A percentile compares a stretch with the other conserved stretches of the same genome.
Conservation (phyloP, 2,888 invertebrate species). For the Drosophila multiciliata region DNA sequence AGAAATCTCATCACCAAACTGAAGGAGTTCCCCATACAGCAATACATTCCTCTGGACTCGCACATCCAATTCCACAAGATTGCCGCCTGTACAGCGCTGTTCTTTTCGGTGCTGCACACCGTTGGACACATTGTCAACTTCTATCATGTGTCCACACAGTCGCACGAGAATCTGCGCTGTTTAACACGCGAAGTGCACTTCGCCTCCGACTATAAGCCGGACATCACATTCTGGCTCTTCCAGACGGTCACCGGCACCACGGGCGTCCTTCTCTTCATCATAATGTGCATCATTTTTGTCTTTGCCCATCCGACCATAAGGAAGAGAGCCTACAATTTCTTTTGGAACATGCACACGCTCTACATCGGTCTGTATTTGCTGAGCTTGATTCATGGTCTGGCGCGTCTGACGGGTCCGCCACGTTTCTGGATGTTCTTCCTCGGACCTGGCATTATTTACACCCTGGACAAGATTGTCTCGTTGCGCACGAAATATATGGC, state of each 20-base stretch:
- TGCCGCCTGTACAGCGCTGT: slow-evolving; percentile 96
- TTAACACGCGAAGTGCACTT: slow-evolving; percentile 97
- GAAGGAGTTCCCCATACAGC: slow-evolving; percentile 96
- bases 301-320: slow-evolving; percentile 97
- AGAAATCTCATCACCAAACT: slow-evolving; percentile 95
- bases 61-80: slow-evolving; percentile 99
- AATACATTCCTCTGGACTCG: slow-evolving; percentile 96
- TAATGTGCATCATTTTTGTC: slow-evolving; percentile 98
- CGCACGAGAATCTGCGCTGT: slow-evolving; percentile 95
- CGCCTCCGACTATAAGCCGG: slow-evolving; percentile 96
- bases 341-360: slow-evolving; percentile 96
- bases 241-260: slow-evolving; percentile 96
- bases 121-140: slow-evolving; percentile 98
- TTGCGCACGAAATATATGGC: slow-evolving; percentile 96
- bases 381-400: slow-evolving; percentile 95
- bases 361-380: slow-evolving; percentile 94
- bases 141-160: slow-evolving; percentile 98
- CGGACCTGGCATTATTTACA: slow-evolving; percentile 95
- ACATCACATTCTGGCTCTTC: slow-evolving; percentile 97
- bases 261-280: slow-evolving; percentile 93
- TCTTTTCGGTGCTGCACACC: slow-evolving; percentile 96
- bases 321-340: slow-evolving; percentile 97
- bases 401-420: slow-evolving; percentile 95
- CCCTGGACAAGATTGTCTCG: slow-evolving; percentile 96
- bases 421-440: slow-evolving; percentile 97